Conservation (phyloP, 2,113 vertebrate genomes). For the Colossoma macropomum region DNA sequence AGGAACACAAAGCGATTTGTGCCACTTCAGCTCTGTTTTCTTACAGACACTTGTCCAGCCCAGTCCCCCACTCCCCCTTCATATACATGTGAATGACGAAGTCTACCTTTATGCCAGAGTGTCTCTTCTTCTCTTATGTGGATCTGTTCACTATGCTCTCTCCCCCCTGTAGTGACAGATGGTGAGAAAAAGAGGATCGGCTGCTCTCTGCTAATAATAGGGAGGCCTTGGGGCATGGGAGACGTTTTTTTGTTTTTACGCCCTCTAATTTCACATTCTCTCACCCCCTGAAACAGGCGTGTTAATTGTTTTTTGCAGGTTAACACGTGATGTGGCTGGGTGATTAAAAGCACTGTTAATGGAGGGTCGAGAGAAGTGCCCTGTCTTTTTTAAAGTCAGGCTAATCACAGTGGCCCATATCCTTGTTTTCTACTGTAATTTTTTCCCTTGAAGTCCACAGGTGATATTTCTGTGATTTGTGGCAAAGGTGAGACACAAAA, state of each 20-base stretch:
- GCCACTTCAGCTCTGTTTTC: too few relatives aligned
- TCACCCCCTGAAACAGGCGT: constrained; percentile 43
- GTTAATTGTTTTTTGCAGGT: constrained; percentile 62
- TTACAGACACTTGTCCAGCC: too few relatives aligned
- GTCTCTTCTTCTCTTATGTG: background rate
- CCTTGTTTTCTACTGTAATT: too few relatives aligned
- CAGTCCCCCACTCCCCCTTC: background rate
- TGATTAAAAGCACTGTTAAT: background rate
- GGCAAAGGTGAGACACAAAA: too few relatives aligned
- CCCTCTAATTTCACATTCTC: constrained; percentile 53
- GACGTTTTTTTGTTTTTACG: background rate
- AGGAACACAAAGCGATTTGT: too few relatives aligned
- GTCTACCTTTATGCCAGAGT: background rate
- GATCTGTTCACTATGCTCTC: constrained; percentile 16
- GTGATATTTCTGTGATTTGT: too few relatives aligned
- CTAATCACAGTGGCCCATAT: background rate
- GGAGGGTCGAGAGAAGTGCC: background rate
- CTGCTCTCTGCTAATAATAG: constrained; percentile 60
- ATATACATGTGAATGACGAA: constrained; percentile 46
- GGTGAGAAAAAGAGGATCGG: constrained; percentile 59
- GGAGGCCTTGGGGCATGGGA: constrained; percentile 50
- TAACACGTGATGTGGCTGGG: background rate
- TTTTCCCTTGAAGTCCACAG: too few relatives aligned
- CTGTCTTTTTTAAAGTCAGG: background rate
- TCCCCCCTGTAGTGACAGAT: constrained; percentile 57